phyloP scores from a whole-genome alignment of 2,797 vertebrate species.

The Helarctos malayanus region DNA sequence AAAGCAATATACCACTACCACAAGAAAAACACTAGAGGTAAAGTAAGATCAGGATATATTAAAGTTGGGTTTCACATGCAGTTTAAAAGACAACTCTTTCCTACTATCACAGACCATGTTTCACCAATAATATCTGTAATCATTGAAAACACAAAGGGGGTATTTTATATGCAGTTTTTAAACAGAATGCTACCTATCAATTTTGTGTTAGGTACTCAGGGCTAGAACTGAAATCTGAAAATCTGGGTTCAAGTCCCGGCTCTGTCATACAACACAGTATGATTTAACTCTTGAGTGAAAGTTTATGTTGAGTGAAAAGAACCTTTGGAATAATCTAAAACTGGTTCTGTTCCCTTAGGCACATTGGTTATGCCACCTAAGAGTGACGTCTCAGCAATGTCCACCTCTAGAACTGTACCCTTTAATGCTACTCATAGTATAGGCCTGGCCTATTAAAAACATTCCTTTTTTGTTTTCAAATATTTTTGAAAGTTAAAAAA shows the following conservation, averaged over 20 bases:
- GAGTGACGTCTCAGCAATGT: not conserved
- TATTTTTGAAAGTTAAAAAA: not conserved
- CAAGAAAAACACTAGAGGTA: not conserved
- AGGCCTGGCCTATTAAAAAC: not conserved
- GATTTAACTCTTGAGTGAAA: not conserved
- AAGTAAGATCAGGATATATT: not conserved
- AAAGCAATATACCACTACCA: not conserved
- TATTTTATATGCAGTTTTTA: slow-evolving; percentile 9
- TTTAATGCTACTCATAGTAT: not conserved
- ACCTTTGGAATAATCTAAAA: not conserved
- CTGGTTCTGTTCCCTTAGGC: not conserved
- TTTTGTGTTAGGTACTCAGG: not conserved
- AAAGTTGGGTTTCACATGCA: not conserved
- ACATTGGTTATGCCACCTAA: not conserved
- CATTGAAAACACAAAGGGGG: not conserved
- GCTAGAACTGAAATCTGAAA: slow-evolving; percentile 46
- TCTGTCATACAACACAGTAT: not conserved
- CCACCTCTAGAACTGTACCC: not conserved
- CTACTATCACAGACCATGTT: not conserved
- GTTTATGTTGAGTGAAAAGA: not conserved
- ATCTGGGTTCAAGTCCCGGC: not conserved
- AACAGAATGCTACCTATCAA: slow-evolving; percentile 11
- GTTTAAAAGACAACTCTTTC: not conserved
- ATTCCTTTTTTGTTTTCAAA: not conserved
- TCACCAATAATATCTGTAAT: not conserved